Evolutionary conservation across 1,140 invertebrate species (phyloP).

Genomic region (Ylistrum balloti): DNA sequence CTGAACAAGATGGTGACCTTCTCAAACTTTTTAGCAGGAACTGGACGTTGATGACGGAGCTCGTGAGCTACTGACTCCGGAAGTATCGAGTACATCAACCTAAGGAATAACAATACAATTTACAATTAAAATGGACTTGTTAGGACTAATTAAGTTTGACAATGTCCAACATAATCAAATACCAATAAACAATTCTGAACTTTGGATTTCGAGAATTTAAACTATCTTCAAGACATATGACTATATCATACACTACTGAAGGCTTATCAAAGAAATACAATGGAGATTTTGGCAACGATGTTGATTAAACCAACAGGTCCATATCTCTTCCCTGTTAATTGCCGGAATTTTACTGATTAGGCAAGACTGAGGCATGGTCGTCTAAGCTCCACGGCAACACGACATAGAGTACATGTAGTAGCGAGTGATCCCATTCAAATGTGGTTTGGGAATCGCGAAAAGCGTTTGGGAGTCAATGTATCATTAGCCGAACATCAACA

Average conservation of each 20-base stretch:
- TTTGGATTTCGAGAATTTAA: no score
- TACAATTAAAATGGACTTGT: no score
- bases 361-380: background rate
- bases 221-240: no score
- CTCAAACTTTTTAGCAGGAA: constrained; percentile 78
- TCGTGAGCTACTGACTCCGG: constrained; percentile 96
- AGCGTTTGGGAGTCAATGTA: background rate
- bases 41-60: constrained; percentile 92
- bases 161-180: no score
- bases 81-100: constrained; percentile 95
- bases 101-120: constrained; percentile 78
- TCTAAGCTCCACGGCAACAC: background rate
- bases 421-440: background rate
- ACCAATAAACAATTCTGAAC: no score
- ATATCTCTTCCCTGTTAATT: background rate
- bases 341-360: background rate
- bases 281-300: background rate
- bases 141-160: no score
- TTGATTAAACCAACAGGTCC: background rate
- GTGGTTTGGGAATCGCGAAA: background rate
- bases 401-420: background rate
- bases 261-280: no score
- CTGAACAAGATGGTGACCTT: constrained; percentile 81
- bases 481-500: background rate
- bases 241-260: no score